Conservation (phyloP, 1,140 invertebrate genomes). For the Drosophila ogumai region DNA sequence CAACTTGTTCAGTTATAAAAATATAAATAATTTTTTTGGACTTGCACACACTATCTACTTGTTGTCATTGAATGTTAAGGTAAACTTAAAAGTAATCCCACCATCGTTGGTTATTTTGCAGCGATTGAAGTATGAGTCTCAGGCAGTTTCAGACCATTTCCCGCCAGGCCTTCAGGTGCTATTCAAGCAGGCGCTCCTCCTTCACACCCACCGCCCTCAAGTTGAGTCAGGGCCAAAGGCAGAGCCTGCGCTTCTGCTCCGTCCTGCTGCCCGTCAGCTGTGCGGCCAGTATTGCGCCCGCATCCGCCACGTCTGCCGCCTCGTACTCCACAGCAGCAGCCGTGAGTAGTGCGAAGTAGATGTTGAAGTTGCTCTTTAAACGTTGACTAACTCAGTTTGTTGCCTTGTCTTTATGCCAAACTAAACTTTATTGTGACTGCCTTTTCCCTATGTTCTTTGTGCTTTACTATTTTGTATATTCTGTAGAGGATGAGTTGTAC, state of each 20-base stretch:
- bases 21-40: neutral
- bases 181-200: conserved; percentile 26
- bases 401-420: conserved; percentile 40
- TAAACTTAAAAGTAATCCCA: neutral
- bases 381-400: conserved; percentile 51
- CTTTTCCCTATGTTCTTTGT: conserved; percentile 27
- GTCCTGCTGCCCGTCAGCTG: conserved; percentile 70
- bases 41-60: neutral
- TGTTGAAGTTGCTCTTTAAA: conserved; percentile 40
- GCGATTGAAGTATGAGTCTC: conserved; percentile 72
- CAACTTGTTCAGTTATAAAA: neutral
- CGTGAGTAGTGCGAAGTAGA: conserved; percentile 73
- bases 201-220: conserved; percentile 30
- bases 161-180: conserved; percentile 57
- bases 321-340: conserved; percentile 72
- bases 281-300: conserved; percentile 40
- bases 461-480: neutral
- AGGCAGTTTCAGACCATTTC: conserved; percentile 61
- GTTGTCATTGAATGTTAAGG: neutral
- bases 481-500: conserved; percentile 1
- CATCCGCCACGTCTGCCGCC: conserved; percentile 34
- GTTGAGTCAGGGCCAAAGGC: conserved; percentile 44
- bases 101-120: conserved; percentile 53
- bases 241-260: conserved; percentile 63
- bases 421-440: conserved; percentile 35